Base-by-base conservation (phyloP, 2,113 vertebrate genomes). In the Ornithorhynchus anatinus region DNA sequence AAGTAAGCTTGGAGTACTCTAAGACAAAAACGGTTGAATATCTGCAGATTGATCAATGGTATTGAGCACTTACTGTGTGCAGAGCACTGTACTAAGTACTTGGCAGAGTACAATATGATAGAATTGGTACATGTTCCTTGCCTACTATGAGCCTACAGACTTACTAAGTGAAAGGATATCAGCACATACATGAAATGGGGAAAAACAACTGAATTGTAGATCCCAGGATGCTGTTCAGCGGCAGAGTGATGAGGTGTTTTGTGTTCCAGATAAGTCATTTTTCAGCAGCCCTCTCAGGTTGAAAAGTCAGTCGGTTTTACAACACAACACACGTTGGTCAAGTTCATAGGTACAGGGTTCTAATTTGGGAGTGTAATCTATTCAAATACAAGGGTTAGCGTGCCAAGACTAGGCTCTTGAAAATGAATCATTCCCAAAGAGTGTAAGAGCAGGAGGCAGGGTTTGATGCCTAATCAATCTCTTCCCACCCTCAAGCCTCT, bases 161-260 rank as follows among this genome's bases (percentile, higher is more conserved):
- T 61, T 51, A 57, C 52, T 84, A 86, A 84, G n/a, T 70, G 61
- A 52, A 86, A 85, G 69, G 59, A 73, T 83, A 54, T 63, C 86
- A 77, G 81, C 78, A 38, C 59, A 58, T 74, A 53, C 36, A 50
- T 40, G 72, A 69, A 83, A 83, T 52, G 63, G 81, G 17, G 15
- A 47, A 40, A 63, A 64, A 37, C 66, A 50, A 8, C 11, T 31
- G 31, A 50, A 29, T 50, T 29, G 15, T 10, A 50, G 25, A 10
- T 10, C 44, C 51, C 31, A 15, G 4, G 3, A 27, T 25, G 4
- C 32, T 62, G 15, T 38, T n/a, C n/a, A 56, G 23, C 44, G 33
- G 10, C 62, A 32, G 25, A 36, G 11, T 32, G 29, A 16, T 16
- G 45, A 57, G 61, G 8, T 58, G 70, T 31, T 27, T 44, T 25